Base-by-base conservation (phyloP, 2,797 vertebrate genomes). In the Danio choprae region DNA sequence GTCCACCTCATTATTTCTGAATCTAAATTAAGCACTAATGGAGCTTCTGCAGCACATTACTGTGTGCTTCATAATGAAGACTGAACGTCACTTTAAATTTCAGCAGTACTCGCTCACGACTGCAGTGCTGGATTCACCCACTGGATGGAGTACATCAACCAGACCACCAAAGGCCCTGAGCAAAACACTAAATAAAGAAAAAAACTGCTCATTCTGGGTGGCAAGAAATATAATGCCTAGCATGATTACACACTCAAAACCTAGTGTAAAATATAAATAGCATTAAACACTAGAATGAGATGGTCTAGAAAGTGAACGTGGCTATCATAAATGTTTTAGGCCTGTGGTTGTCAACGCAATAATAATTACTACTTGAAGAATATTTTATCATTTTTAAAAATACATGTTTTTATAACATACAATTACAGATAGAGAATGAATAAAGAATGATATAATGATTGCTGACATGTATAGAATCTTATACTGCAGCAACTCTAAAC, bases 81-180 rank as follows among this genome's bases (percentile, higher is more conserved):
- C 15, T n/a, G 4, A 38, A 60, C 38, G 56, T 18, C 56, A 59
- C 8, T 46, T 58, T 4, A 60, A 29, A n/a, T 74, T 44, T 74
- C 20, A 48, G 43, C n/a, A 15, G 18, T 7, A 43, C 29, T 71
- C 11, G 11, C 69, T 55, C 55, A 40, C 4, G 46, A 20, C 40
- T 79, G 58, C 58, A 72, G 48, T 72, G 16, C 68, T 46, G n/a
- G 5, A 40, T 18, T 67, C 68, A 69, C 6, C 80, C 85, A 86
- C 85, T 81, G 75, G 80, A 59, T 80, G 85, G 85, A 38, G 85
- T 40, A 80, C 41, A 36, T 13, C 15, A 71, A 43, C 41, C 18
- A 70, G 13, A 48, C 40, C 65, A n/a, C 20, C 55, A 40, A 48
- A 20, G 43, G 40, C 58, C 62, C 51, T 67, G 18, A 53, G 67